phyloP scores from a whole-genome alignment of 2,797 vertebrate species.

The Apogon hyalosoma region DNA sequence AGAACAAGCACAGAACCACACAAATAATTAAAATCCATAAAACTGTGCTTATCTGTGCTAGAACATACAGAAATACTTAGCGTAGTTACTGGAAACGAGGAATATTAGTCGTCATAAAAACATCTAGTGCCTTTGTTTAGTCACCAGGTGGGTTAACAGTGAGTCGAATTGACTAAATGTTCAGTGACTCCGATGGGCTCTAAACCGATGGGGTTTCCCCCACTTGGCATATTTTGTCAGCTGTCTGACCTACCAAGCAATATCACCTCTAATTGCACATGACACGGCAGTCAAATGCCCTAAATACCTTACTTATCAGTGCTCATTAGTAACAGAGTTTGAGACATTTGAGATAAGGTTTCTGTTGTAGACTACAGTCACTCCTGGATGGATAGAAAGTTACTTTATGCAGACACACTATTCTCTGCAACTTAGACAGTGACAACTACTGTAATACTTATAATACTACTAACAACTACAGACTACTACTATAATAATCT shows the following conservation, averaged over 20 bases:
- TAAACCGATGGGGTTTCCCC: constrained; percentile 42
- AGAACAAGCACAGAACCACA: no score
- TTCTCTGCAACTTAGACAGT: constrained; percentile 7
- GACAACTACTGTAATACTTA: constrained; percentile 2
- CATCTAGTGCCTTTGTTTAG: neutral
- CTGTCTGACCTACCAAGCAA: constrained; percentile 38
- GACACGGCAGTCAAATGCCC: constrained; percentile 40
- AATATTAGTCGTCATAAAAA: neutral
- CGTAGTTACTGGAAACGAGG: no score
- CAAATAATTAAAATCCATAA: no score
- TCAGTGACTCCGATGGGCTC: constrained; percentile 36
- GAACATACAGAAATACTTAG: no score
- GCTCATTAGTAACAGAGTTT: constrained; percentile 45
- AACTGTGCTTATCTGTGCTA: no score
- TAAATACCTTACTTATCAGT: constrained; percentile 60
- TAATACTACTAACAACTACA: no score
- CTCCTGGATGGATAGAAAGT: constrained; percentile 17
- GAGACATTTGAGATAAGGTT: constrained; percentile 46
- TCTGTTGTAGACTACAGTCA: constrained; percentile 24
- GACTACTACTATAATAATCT: no score
- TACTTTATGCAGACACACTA: constrained; percentile 23
- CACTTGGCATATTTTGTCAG: constrained; percentile 42
- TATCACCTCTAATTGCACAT: constrained; percentile 36
- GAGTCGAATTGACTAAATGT: constrained; percentile 25
- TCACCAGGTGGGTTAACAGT: constrained; percentile 49